These are phyloP conservation scores for Saturnia japonica DNA, from an alignment of 2,888 invertebrate species.

Conservation along the genomic window DNA sequence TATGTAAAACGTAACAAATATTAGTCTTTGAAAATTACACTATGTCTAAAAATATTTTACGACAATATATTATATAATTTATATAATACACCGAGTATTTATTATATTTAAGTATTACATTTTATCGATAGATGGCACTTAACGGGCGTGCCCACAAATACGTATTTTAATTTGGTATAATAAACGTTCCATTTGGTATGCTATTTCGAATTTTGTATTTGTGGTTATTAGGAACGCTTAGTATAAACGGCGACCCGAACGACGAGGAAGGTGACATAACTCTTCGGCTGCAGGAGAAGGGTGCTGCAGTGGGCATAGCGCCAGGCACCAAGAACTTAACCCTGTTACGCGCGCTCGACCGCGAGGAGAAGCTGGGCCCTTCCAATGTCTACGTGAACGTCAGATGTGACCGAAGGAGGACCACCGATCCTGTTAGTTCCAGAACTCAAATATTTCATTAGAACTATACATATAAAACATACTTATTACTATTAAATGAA, in stretches of 20 bases:
- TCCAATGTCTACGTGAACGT: slow-evolving; percentile 93
- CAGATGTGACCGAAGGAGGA: slow-evolving; percentile 90
- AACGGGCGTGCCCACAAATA: too few species aligned
- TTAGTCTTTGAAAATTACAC: too few species aligned
- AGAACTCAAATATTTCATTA: too few species aligned
- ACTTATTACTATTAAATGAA: too few species aligned
- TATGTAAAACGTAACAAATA: too few species aligned
- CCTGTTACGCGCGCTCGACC: slow-evolving; percentile 89
- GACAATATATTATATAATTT: too few species aligned
- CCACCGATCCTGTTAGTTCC: slow-evolving; percentile 86
- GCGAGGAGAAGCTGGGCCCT: slow-evolving; percentile 91
- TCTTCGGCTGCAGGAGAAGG: slow-evolving; percentile 88
- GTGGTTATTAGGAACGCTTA: slow-evolving; percentile 82
- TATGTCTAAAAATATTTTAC: too few species aligned
- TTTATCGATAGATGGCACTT: too few species aligned
- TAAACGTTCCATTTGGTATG: neutral
- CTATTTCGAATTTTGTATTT: neutral
- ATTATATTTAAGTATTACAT: too few species aligned
- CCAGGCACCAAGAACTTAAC: slow-evolving; percentile 91
- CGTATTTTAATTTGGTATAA: neutral
- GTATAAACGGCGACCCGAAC: slow-evolving; percentile 91
- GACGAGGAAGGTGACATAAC: slow-evolving; percentile 88
- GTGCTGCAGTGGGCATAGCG: slow-evolving; percentile 89
- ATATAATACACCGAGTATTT: too few species aligned
- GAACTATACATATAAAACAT: too few species aligned